Evolutionary conservation across 2,113 vertebrate species (phyloP).

Genomic region (Corythornis vintsioides): DNA sequence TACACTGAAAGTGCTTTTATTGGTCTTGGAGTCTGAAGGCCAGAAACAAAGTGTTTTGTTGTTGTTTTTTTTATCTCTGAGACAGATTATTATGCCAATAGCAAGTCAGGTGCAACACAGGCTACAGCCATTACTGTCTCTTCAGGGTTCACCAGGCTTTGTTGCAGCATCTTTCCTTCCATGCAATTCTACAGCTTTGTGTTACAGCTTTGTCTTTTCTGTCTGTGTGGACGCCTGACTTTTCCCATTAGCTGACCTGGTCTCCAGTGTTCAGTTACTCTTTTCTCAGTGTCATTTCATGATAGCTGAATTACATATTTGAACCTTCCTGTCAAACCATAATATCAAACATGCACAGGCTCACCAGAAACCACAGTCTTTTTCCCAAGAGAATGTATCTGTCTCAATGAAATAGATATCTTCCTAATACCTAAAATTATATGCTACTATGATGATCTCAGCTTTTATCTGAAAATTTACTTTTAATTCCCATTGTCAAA

Average conservation of each 20-base stretch:
- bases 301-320: background rate
- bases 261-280: background rate
- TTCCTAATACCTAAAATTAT: background rate
- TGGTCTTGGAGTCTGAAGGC: background rate
- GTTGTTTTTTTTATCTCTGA: background rate
- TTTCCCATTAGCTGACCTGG: background rate
- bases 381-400: background rate
- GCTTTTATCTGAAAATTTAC: background rate
- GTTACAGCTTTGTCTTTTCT: background rate
- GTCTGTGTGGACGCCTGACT: background rate
- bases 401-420: background rate
- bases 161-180: background rate
- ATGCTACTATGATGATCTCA: rapidly evolving
- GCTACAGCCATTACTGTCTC: rapidly evolving
- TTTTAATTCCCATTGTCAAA: background rate
- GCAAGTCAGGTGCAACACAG: background rate
- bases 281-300: background rate
- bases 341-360: background rate
- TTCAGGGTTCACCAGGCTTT: background rate
- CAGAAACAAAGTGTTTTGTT: background rate
- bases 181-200: background rate
- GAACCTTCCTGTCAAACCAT: background rate
- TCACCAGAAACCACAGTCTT: background rate
- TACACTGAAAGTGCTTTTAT: background rate
- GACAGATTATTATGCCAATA: background rate